These are phyloP conservation scores for Podarcis siculus DNA, from an alignment of 2,797 vertebrate species.

Conservation along the genomic window DNA sequence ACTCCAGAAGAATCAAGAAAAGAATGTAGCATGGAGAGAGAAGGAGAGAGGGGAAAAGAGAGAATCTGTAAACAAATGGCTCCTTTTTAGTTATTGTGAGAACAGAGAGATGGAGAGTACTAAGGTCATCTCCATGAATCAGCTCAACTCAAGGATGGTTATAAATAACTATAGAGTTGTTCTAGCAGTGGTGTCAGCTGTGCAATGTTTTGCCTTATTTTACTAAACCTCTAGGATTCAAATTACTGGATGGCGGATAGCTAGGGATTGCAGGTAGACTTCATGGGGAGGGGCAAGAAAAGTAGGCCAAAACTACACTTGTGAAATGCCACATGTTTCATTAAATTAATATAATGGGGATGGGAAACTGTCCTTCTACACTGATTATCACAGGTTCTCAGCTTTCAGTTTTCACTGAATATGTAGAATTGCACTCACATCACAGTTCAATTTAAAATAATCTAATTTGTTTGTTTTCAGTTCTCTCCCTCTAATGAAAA, in stretches of 20 bases:
- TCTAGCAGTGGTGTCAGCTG: constrained; percentile 7
- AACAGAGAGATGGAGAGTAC: background rate
- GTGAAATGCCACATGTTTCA: background rate
- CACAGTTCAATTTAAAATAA: background rate
- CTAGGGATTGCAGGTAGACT: background rate
- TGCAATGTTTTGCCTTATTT: constrained; percentile 17
- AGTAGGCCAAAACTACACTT: background rate
- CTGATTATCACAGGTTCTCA: background rate
- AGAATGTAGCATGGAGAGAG: background rate
- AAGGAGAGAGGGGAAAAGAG: background rate
- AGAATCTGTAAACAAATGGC: background rate
- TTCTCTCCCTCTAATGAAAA: background rate
- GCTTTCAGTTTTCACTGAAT: background rate
- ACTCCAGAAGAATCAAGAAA: background rate
- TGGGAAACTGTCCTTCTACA: background rate
- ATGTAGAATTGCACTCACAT: background rate
- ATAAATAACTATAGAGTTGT: background rate
- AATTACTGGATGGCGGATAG: background rate
- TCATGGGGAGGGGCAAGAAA: background rate
- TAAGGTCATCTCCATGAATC: constrained; percentile 21
- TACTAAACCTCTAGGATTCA: background rate
- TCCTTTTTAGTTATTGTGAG: background rate
- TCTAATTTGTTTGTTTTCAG: background rate
- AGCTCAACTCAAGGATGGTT: constrained; percentile 15
- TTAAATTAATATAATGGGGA: background rate